A percentile compares a stretch with the other conserved stretches of the same genome.
phyloP scores from a whole-genome alignment of 2,888 invertebrate genomes.

The Tetranychus truncatus region DNA sequence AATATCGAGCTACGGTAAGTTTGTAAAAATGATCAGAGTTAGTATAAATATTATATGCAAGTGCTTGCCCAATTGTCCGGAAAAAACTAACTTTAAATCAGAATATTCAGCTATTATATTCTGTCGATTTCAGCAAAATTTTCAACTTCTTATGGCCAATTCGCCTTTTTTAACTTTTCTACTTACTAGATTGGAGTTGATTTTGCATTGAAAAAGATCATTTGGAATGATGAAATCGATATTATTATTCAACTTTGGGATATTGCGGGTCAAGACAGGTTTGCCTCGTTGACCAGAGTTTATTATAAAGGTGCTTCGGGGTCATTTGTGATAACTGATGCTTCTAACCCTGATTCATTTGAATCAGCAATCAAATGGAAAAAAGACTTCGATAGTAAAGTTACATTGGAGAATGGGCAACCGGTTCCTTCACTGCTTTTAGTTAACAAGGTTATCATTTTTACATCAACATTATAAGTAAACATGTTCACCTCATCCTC shows the following conservation, averaged over 20 bases:
- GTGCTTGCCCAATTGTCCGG: too few relatives aligned
- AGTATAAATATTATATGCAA: too few relatives aligned
- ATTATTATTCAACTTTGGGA: conserved; percentile 93
- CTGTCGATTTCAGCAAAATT: too few relatives aligned
- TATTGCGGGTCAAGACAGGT: conserved; percentile 80
- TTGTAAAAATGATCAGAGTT: background rate
- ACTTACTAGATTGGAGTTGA: conserved; percentile 55
- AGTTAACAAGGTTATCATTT: conserved; percentile 55
- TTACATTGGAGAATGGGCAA: conserved; percentile 76
- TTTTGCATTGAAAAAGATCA: conserved; percentile 88
- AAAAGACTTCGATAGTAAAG: conserved; percentile 86
- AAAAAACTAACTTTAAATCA: too few relatives aligned
- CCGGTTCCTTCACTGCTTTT: conserved; percentile 84
- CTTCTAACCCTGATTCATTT: conserved; percentile 69
- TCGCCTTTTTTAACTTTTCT: too few relatives aligned
- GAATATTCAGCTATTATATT: too few relatives aligned
- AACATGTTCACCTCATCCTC: background rate
- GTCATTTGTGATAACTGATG: conserved; percentile 90
- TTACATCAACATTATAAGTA: background rate
- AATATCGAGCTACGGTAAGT: conserved; percentile 75
- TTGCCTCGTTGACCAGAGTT: conserved; percentile 97
- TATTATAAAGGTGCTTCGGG: conserved; percentile 98
- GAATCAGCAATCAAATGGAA: conserved; percentile 95
- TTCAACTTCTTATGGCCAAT: too few relatives aligned
- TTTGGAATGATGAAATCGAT: conserved; percentile 82